Base-by-base conservation (phyloP, 2,113 vertebrate species). In the Probosciger aterrimus region DNA sequence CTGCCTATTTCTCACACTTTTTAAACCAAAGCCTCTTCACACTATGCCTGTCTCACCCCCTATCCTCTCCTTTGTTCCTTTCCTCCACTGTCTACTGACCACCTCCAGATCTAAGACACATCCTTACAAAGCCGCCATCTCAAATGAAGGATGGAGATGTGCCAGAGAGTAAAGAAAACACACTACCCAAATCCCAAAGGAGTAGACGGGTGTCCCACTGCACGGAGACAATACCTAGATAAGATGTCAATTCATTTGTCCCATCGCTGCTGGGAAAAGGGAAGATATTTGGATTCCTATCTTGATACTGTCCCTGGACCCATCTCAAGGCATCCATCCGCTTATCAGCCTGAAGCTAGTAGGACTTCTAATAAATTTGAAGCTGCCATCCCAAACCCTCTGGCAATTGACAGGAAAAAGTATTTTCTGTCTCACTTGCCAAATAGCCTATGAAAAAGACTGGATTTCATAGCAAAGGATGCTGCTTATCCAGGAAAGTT, bases 361-460 rank as follows among this genome's bases (percentile, higher is more conserved):
- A 88, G 92, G 85, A 88, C 94, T 94, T 64, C 68, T 83, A 93
- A 96, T 92, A 96, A 94, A 96, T 96, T 59, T 74, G 76, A 97
- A 94, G 71, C 88, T 96, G 92, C 95, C 85, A 96, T 65, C 85
- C 90, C 71, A 86, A 88, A 92, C 82, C 94, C 90, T 93, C 94
- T 92, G 85, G 95, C 94, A 83, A 71, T 83, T 93, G 93, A 92
- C 90, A 97, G 79, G 27, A 92, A 92, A 47, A 70, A 83, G 60
- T 71, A 75, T 92, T 94, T 92, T 93, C 65, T 93, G 75, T 90
- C 95, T 90, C 87, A 93, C 30, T 67, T 60, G 76, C 88, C 90
- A 97, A 96, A 93, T 63, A 93, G 77, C 71, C 65, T 83, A 82
- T 3, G 79, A 92, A 96, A 93, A 94, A 63, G 68, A 55, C 92